Conservation (phyloP, 2,888 invertebrate species). For the Mimas tiliae region DNA sequence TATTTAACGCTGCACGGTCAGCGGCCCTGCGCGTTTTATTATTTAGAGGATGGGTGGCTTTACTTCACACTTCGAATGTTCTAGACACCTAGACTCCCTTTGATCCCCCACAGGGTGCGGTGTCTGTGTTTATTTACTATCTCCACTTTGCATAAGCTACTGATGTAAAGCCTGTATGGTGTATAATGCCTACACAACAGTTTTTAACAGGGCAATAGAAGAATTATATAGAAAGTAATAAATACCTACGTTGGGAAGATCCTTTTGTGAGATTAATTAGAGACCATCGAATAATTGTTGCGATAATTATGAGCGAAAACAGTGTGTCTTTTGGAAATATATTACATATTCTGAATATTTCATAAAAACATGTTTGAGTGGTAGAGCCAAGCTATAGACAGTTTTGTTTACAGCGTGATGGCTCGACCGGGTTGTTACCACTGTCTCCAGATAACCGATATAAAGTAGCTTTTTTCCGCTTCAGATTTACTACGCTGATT, state of each 20-base stretch:
- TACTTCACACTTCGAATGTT: conserved; percentile 61
- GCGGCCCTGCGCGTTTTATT: conserved; percentile 43
- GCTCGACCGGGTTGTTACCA: no score
- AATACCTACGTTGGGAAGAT: background rate
- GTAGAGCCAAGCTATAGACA: no score
- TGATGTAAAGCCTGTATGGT: conserved; percentile 22
- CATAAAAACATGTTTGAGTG: no score
- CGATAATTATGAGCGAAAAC: no score
- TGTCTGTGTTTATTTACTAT: conserved; percentile 52
- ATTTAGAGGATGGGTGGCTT: conserved; percentile 46
- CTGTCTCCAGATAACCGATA: no score
- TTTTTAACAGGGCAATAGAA: background rate
- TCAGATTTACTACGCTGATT: no score
- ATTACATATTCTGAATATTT: no score
- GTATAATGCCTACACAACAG: background rate
- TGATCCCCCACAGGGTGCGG: conserved; percentile 51
- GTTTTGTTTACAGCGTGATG: no score
- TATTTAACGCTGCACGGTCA: conserved; percentile 5
- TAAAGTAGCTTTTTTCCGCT: no score
- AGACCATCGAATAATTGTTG: no score
- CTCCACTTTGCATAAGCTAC: conserved; percentile 32
- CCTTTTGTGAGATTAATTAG: background rate
- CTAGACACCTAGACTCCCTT: conserved; percentile 52
- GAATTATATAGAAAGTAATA: background rate
- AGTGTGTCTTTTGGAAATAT: no score